Percentiles rank a stretch among this genome's conserved stretches.
Evolutionary conservation across 2,113 vertebrate genomes (phyloP).

Genomic region (Anarhynchus alexandrinus): DNA sequence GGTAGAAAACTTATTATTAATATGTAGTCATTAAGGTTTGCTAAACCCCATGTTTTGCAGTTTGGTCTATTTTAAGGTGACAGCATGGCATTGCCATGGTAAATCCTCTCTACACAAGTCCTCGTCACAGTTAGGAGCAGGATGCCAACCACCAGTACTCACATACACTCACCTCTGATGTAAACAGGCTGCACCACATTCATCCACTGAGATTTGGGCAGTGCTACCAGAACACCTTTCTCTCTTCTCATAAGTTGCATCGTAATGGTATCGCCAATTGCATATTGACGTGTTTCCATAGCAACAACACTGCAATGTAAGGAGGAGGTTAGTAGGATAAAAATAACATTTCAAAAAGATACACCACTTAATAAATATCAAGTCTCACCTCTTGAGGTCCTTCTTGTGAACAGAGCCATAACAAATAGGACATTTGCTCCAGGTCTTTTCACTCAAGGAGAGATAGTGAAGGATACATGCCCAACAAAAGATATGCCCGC

Average conservation of each 20-base stretch:
- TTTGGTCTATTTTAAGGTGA: not conserved
- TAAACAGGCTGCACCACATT: conserved; percentile 91
- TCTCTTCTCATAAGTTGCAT: conserved; percentile 96
- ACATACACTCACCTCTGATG: conserved; percentile 80
- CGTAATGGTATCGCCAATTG: conserved; percentile 88
- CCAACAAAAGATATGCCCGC: conserved; percentile 99
- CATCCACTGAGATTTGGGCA: conserved; percentile 93
- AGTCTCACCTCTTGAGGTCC: conserved; percentile 91
- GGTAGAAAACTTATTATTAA: not conserved
- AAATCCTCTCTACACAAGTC: not conserved
- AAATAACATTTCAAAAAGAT: not conserved
- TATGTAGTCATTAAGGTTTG: not conserved
- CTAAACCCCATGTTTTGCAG: not conserved
- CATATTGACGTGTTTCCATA: conserved; percentile 91
- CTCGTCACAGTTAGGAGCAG: not conserved
- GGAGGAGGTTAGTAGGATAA: not conserved
- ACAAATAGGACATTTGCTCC: conserved; percentile 98
- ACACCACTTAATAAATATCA: not conserved
- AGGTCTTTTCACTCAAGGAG: conserved; percentile 91
- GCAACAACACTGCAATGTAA: conserved; percentile 85
- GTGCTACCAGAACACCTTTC: conserved; percentile 90
- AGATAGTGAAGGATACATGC: conserved; percentile 97
- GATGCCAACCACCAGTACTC: not conserved
- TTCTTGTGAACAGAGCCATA: conserved; percentile 89
- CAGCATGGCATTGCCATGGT: not conserved